Conservation (phyloP, 2,888 invertebrate genomes). For the Dorcus parallelipipedus region DNA sequence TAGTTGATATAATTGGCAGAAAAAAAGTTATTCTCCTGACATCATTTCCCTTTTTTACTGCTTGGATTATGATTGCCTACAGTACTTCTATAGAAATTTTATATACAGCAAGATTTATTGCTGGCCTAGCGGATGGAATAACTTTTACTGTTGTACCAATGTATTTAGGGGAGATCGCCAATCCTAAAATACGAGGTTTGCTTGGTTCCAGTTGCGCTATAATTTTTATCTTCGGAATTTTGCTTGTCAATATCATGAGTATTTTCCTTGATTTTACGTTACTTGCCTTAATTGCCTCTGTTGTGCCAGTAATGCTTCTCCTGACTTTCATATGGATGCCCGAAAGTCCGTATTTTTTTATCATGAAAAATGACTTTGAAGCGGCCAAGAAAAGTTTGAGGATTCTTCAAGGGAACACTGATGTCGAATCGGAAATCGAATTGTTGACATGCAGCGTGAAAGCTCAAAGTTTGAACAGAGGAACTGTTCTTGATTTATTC, state of each 20-base stretch:
- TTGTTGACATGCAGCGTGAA: slow-evolving; percentile 29
- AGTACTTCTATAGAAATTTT: slow-evolving; percentile 56
- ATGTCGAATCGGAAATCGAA: slow-evolving; percentile 50
- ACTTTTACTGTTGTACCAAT: slow-evolving; percentile 52
- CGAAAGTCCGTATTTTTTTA: slow-evolving; percentile 56
- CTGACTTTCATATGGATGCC: slow-evolving; percentile 61
- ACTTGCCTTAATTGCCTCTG: slow-evolving; percentile 55
- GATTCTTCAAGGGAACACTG: slow-evolving; percentile 54
- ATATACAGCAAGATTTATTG: slow-evolving; percentile 53
- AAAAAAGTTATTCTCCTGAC: slow-evolving; percentile 61
- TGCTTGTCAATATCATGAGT: slow-evolving; percentile 60
- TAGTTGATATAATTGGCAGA: slow-evolving; percentile 66
- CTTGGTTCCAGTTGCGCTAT: slow-evolving; percentile 62
- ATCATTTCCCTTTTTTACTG: slow-evolving; percentile 58
- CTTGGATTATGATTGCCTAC: slow-evolving; percentile 62
- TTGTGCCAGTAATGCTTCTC: slow-evolving; percentile 56
- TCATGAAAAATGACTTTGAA: slow-evolving; percentile 42
- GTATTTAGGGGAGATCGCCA: slow-evolving; percentile 61
- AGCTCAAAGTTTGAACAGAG: slow-evolving; percentile 34
- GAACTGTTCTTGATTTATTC: slow-evolving; percentile 52
- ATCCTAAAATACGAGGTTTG: slow-evolving; percentile 56
- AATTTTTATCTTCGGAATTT: slow-evolving; percentile 56
- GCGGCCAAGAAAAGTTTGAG: slow-evolving; percentile 53
- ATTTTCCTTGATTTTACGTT: slow-evolving; percentile 54
- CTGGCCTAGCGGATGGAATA: slow-evolving; percentile 56